phyloP scores from a whole-genome alignment of 2,113 vertebrate species.

The Xyliphius kryptos region DNA sequence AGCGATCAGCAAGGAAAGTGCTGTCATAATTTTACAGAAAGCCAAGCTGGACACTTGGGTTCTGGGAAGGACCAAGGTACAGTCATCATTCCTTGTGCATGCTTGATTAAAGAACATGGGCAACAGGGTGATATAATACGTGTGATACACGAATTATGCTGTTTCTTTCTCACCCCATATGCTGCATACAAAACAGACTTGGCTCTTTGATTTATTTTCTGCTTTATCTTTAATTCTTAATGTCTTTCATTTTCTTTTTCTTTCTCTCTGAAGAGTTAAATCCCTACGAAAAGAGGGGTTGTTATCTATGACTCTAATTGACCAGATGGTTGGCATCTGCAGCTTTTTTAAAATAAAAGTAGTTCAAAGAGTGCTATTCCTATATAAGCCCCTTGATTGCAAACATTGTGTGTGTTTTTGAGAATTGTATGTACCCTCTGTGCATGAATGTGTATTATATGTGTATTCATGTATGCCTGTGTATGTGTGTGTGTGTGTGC shows the following conservation, averaged over 20 bases:
- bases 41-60: conserved; percentile 84
- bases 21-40: conserved; percentile 76
- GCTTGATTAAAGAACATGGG: too few species aligned
- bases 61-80: conserved; percentile 90
- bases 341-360: conserved; percentile 27
- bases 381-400: conserved; percentile 27
- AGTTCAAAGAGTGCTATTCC: conserved; percentile 35
- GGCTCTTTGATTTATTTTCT: conserved; percentile 35
- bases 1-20: conserved; percentile 77
- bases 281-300: conserved; percentile 31
- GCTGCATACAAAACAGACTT: conserved; percentile 35
- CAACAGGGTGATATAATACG: conserved; percentile 22
- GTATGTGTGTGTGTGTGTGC: conserved; percentile 15
- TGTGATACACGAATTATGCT: conserved; percentile 16
- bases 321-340: conserved; percentile 41
- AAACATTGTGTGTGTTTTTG: conserved; percentile 21
- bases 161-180: conserved; percentile 21
- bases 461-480: conserved; percentile 10
- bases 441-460: conserved; percentile 14
- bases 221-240: conserved; percentile 19
- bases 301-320: conserved; percentile 40
- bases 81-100: conserved; percentile 4
- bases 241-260: background rate
- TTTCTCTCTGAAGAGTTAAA: conserved; percentile 33
- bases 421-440: conserved; percentile 16